phyloP scores from a whole-genome alignment of 2,113 vertebrate genomes.

The Prietella phreatophila region DNA sequence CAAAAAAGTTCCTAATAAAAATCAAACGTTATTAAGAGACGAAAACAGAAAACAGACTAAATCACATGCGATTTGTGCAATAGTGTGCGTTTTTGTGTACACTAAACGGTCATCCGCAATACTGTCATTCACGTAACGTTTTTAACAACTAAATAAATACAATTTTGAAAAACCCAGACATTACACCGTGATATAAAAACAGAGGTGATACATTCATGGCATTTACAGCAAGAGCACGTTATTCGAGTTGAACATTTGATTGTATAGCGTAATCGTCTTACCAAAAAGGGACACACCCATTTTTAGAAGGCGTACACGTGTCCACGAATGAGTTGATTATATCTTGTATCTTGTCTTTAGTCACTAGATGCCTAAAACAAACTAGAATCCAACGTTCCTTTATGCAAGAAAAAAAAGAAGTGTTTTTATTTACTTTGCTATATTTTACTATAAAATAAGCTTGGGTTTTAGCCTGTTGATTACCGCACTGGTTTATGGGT shows the following conservation, averaged over 20 bases:
- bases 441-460: neutral
- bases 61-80: constrained; percentile 67
- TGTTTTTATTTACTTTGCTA: neutral
- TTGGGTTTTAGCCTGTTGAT: neutral
- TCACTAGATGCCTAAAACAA: neutral
- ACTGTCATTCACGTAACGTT: constrained; percentile 55
- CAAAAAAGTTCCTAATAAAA: neutral
- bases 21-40: constrained; percentile 39
- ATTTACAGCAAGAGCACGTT: constrained; percentile 39
- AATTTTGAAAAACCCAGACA: neutral
- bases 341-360: neutral
- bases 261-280: neutral
- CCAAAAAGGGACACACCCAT: neutral
- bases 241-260: neutral
- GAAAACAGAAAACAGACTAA: constrained; percentile 66
- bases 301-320: neutral
- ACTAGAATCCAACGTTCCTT: neutral
- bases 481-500: neutral
- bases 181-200: constrained; percentile 7
- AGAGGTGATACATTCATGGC: constrained; percentile 49
- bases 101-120: constrained; percentile 42
- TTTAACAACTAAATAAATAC: constrained; percentile 26
- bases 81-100: constrained; percentile 47
- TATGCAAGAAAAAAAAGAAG: neutral
- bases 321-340: neutral